Base-by-base conservation (phyloP, 2,113 vertebrate species). In the Hippolais icterina region DNA sequence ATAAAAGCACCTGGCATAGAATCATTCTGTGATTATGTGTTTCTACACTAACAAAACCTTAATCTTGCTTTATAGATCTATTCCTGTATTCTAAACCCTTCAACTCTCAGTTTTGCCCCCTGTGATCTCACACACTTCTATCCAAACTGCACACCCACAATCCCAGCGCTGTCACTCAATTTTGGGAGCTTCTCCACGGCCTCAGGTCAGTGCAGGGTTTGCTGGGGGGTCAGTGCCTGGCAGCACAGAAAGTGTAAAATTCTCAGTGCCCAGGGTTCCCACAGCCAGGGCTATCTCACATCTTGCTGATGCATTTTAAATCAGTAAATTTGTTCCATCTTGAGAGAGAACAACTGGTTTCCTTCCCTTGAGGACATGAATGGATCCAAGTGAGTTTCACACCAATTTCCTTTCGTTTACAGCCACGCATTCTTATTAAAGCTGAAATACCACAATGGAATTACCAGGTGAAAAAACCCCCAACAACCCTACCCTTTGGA, bases 381-480 rank as follows among this genome's bases (percentile, higher is more conserved):
- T 7, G 33, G 54, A 80, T 65, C 17, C 23, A 52, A 37, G 52
- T 42, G 57, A 6, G 18, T 15, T 19, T 52, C 63, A 27, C 23
- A 65, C 53, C 12, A 9, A 56, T 60, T 78, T 44, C 17, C 17
- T 72, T 59, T 27, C 41, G 31, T 72, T 74, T 31, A 53, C 11
- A 80, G 49, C 33, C 41, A 57, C 27, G 16, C 5, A 28, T 8
- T 35, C 52, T 29, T 79, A 41, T 24, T 19, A 47, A 64, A 85
- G 50, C 29, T 87, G 37, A 16, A 61, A 59, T 12, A 54, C 46
- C 69, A 49, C 47, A 19, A 10, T 5, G 18, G 47, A 72, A 53
- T 49, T 53, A 15, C 11, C 76, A 84, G n/a, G 7, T 31, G 24
- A 60, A 35, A n/a, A 33, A 8, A 0, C 3, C 5, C 2, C 2